phyloP scores from a whole-genome alignment of 2,113 vertebrate species.

The Microcebus tavaratra region DNA sequence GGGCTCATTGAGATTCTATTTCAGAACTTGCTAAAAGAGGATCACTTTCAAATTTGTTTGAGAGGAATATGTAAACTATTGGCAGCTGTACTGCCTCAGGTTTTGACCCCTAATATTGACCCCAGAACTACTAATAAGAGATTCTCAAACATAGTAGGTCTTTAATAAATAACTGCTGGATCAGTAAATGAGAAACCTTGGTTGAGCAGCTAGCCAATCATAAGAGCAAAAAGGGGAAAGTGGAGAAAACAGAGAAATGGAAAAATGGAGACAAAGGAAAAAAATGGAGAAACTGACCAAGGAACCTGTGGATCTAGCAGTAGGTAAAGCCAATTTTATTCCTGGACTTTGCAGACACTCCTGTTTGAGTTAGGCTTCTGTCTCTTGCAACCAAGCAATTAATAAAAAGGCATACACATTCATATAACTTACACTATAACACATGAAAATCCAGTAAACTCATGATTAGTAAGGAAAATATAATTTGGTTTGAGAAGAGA shows the following conservation, averaged over 20 bases:
- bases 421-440: background rate
- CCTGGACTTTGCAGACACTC: background rate
- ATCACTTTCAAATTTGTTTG: background rate
- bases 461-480: slow-evolving; percentile 3
- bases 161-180: background rate
- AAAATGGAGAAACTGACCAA: background rate
- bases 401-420: background rate
- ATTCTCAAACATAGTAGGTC: background rate
- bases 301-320: background rate
- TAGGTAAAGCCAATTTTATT: background rate
- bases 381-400: background rate
- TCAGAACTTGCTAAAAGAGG: background rate
- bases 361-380: background rate
- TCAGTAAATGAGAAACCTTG: background rate
- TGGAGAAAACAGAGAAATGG: too few relatives aligned
- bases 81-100: background rate
- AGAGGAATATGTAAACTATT: background rate
- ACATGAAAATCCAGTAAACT: background rate
- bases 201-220: background rate
- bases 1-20: background rate
- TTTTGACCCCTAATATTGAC: background rate
- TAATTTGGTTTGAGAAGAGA: slow-evolving; percentile 1
- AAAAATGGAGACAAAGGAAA: too few relatives aligned
- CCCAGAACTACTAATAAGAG: background rate
- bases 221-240: background rate